Conservation (phyloP, 2,888 invertebrate species). For the Chrysodeixis includens region DNA sequence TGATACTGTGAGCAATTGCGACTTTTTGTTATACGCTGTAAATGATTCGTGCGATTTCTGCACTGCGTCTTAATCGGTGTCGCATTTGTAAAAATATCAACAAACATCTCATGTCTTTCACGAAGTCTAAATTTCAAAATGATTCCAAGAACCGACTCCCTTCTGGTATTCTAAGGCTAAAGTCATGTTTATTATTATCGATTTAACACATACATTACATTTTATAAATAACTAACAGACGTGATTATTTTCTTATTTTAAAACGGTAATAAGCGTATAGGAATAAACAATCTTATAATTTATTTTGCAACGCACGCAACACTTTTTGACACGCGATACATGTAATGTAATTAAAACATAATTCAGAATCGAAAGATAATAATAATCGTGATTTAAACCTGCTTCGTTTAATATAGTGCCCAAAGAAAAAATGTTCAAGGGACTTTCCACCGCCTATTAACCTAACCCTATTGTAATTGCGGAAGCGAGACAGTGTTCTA, state of each 20-base stretch:
- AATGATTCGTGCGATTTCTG: background rate
- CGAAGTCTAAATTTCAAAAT: background rate
- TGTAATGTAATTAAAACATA: background rate
- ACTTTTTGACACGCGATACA: constrained; percentile 10
- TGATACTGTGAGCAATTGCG: constrained; percentile 9
- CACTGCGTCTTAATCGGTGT: background rate
- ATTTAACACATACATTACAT: background rate
- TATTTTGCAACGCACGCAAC: constrained; percentile 7
- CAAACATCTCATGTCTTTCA: background rate
- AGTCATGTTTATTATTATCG: constrained; percentile 20
- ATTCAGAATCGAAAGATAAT: constrained; percentile 12
- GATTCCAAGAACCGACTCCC: constrained; percentile 11
- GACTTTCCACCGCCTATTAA: too few species aligned
- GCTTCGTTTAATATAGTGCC: constrained; percentile 19
- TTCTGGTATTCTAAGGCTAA: background rate
- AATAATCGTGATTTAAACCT: constrained; percentile 25
- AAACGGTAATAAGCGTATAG: background rate
- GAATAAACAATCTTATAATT: background rate
- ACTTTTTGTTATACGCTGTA: background rate
- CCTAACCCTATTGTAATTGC: too few species aligned
- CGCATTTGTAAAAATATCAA: background rate
- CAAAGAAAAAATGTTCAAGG: constrained; percentile 17
- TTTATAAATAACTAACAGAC: background rate
- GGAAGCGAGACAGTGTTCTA: too few species aligned
- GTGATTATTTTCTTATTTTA: background rate